These are phyloP conservation scores for Thalassarche chlororhynchos DNA, from an alignment of 2,113 vertebrate species.

Conservation along the genomic window DNA sequence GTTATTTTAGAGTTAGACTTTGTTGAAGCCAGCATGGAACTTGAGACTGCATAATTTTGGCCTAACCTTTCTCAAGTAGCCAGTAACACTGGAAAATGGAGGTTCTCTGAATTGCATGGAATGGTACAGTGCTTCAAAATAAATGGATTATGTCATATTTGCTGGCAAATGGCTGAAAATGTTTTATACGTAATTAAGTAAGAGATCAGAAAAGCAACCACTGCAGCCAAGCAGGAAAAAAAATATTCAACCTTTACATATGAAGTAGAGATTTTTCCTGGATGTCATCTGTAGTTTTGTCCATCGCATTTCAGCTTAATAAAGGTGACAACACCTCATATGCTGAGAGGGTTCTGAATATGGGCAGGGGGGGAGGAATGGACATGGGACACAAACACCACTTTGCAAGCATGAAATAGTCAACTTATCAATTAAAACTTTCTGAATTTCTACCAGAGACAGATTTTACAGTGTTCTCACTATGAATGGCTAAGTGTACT, in stretches of 20 bases:
- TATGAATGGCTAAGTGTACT: neutral
- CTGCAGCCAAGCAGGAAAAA: neutral
- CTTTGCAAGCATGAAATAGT: neutral
- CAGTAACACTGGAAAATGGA: neutral
- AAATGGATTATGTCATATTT: constrained; percentile 18
- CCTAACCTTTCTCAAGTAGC: neutral
- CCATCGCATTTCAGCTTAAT: neutral
- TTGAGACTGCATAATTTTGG: neutral
- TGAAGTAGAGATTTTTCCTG: neutral
- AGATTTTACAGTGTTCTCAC: neutral
- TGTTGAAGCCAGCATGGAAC: neutral
- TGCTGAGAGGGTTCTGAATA: neutral
- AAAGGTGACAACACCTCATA: neutral
- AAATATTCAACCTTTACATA: neutral
- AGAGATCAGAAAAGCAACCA: neutral
- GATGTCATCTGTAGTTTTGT: neutral
- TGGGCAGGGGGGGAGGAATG: fast-evolving
- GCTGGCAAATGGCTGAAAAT: neutral
- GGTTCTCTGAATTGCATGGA: neutral
- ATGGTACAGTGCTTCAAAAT: neutral
- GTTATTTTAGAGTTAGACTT: neutral
- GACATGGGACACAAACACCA: neutral
- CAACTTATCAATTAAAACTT: neutral
- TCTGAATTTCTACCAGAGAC: neutral
- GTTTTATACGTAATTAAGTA: neutral